A percentile compares a stretch with the other conserved stretches of the same genome.
Evolutionary conservation across 2,888 invertebrate species (phyloP).

Genomic region (Ceratothoa steindachneri): DNA sequence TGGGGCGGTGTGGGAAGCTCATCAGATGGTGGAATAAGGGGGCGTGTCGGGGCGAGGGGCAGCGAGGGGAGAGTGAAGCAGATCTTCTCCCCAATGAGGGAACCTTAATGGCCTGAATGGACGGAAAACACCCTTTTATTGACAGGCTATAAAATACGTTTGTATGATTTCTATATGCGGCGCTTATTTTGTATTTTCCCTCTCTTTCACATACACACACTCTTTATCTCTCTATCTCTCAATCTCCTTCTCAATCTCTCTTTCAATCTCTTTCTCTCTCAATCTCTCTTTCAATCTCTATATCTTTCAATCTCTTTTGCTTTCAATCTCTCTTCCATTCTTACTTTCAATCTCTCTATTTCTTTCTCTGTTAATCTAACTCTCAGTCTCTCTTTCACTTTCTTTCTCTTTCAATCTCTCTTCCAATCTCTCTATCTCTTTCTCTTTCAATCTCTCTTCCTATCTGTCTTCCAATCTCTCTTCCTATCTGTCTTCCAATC

Average conservation of each 20-base stretch:
- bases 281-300: too few relatives aligned
- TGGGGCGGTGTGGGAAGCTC: constrained; percentile 6
- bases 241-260: constrained; percentile 10
- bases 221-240: background rate
- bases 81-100: background rate
- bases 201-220: background rate
- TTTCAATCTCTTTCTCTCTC: background rate
- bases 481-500: too few relatives aligned
- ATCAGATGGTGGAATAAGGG: constrained; percentile 9
- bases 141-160: constrained; percentile 7
- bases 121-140: constrained; percentile 10
- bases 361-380: constrained; percentile 6
- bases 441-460: constrained; percentile 18
- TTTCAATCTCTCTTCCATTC: too few relatives aligned
- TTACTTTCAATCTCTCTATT: constrained; percentile 14
- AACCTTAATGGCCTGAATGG: background rate
- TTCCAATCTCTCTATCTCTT: constrained; percentile 22
- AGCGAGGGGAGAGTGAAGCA: background rate
- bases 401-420: constrained; percentile 3
- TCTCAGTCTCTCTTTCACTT: constrained; percentile 11
- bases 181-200: background rate
- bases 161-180: background rate
- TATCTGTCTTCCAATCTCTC: constrained; percentile 18
- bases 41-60: background rate
- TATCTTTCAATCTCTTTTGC: too few relatives aligned